These are phyloP conservation scores for Pocota personata DNA, from an alignment of 2,888 invertebrate species.

Conservation along the genomic window DNA sequence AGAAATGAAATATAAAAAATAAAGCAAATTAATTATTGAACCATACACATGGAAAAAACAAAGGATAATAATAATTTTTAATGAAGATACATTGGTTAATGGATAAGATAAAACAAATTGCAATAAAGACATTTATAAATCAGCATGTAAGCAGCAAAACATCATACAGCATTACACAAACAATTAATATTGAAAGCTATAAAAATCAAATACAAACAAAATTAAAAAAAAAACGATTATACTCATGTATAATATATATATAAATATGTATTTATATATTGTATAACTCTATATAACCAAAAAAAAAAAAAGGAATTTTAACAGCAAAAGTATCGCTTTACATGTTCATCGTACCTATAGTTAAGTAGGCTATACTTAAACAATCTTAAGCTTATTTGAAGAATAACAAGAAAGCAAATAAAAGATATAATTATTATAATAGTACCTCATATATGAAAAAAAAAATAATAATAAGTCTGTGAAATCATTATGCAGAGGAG, in stretches of 20 bases:
- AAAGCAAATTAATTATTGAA: neutral
- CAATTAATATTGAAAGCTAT: neutral
- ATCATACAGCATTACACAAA: neutral
- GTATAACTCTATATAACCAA: neutral
- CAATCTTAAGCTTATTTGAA: neutral
- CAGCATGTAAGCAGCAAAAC: neutral
- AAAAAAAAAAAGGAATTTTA: neutral
- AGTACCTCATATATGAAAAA: neutral
- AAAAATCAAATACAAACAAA: neutral
- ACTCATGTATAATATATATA: neutral
- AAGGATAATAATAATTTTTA: neutral
- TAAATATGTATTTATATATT: neutral
- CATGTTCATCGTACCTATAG: constrained; percentile 31
- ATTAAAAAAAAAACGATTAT: neutral
- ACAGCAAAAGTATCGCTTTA: constrained; percentile 24
- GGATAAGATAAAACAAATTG: neutral
- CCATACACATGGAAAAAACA: neutral
- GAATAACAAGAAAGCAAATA: neutral
- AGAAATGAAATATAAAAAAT: neutral
- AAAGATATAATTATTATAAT: neutral
- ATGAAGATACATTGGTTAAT: neutral
- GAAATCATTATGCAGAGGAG: constrained; percentile 13
- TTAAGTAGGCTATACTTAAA: constrained; percentile 15
- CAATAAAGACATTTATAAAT: neutral
- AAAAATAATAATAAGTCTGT: neutral